Percentiles rank a stretch among this genome's conserved stretches.
Evolutionary conservation across 1,140 invertebrate species (phyloP).

Genomic region (Oedothorax gibbosus): DNA sequence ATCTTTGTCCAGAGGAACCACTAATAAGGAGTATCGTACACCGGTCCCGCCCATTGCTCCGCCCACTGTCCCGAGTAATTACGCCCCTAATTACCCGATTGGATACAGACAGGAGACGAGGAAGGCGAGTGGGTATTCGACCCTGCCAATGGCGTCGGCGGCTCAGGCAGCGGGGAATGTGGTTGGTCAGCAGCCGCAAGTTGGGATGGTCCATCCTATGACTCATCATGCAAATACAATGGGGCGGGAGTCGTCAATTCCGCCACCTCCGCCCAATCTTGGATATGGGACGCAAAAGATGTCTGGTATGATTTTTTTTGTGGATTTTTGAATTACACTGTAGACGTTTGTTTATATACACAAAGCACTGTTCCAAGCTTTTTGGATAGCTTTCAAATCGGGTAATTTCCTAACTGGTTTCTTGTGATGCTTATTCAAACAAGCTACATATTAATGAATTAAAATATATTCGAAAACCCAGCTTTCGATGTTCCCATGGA

Average conservation of each 20-base stretch:
- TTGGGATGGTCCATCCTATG: slow-evolving; percentile 82
- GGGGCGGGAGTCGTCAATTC: slow-evolving; percentile 74
- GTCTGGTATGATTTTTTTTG: slow-evolving; percentile 75
- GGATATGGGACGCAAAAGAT: slow-evolving; percentile 73
- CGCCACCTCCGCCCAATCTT: slow-evolving; percentile 72
- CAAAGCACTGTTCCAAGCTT: too few species aligned
- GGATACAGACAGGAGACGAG: slow-evolving; percentile 68
- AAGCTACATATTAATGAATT: too few species aligned
- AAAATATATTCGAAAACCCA: too few species aligned
- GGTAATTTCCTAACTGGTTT: too few species aligned
- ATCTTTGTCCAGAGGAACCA: slow-evolving; percentile 77
- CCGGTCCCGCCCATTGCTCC: slow-evolving; percentile 91
- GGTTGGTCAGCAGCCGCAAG: slow-evolving; percentile 62
- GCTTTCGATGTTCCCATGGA: too few species aligned
- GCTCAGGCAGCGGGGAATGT: slow-evolving; percentile 67
- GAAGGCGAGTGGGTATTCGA: slow-evolving; percentile 79
- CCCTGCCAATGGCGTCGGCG: slow-evolving; percentile 72
- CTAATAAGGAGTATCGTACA: slow-evolving; percentile 84
- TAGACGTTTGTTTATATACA: too few species aligned
- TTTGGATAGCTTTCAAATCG: too few species aligned
- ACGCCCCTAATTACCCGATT: slow-evolving; percentile 92
- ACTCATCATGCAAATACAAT: slow-evolving; percentile 35
- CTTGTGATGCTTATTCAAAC: too few species aligned
- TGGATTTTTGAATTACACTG: too few species aligned
- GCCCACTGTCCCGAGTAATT: slow-evolving; percentile 88